Conservation (phyloP, 2,888 invertebrate genomes). For the Agrotis puta region DNA sequence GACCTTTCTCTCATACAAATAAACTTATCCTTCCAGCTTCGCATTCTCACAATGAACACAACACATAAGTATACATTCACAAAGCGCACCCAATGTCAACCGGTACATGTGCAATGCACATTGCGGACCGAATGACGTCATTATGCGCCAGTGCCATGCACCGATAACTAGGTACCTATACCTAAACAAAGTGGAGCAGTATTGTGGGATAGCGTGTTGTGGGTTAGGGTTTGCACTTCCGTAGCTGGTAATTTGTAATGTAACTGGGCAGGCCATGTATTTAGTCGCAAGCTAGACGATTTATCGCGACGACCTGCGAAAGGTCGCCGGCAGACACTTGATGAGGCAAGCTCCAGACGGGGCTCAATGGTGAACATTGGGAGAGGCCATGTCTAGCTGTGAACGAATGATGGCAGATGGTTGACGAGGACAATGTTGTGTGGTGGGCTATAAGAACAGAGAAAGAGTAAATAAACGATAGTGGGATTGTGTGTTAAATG, state of each 20-base stretch:
- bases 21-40: slow-evolving; percentile 17
- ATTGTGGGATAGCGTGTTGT: slow-evolving; percentile 22
- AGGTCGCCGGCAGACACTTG: too few relatives aligned
- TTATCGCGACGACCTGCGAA: too few relatives aligned
- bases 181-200: slow-evolving; percentile 36
- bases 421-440: too few relatives aligned
- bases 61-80: slow-evolving; percentile 59
- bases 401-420: too few relatives aligned
- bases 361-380: too few relatives aligned
- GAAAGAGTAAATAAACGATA: too few relatives aligned
- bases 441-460: too few relatives aligned
- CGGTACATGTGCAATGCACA: slow-evolving; percentile 70
- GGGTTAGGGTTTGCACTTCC: slow-evolving; percentile 34
- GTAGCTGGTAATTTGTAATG: slow-evolving; percentile 1
- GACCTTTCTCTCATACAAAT: neutral
- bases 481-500: too few relatives aligned
- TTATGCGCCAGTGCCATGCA: slow-evolving; percentile 54
- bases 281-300: too few relatives aligned
- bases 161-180: slow-evolving; percentile 8
- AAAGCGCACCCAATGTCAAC: slow-evolving; percentile 70
- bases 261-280: neutral
- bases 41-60: slow-evolving; percentile 37
- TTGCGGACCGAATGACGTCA: slow-evolving; percentile 69
- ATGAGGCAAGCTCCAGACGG: too few relatives aligned
- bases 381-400: too few relatives aligned